Evolutionary conservation across 2,888 invertebrate species (phyloP).

Genomic region (Mythimna impura): DNA sequence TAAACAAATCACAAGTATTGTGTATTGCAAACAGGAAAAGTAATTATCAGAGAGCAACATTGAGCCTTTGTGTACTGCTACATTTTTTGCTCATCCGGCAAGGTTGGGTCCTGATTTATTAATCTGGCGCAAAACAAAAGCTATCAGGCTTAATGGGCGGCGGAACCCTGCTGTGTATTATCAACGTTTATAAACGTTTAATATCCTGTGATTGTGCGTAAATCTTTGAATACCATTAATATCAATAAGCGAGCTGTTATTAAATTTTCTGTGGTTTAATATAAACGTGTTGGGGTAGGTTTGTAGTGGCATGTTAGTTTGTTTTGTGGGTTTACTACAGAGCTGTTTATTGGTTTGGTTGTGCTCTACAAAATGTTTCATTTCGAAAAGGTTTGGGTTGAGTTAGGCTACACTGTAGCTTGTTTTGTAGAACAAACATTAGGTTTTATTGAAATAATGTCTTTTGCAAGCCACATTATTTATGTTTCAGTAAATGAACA

Average conservation of each 20-base stretch:
- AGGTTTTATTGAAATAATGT: too few relatives aligned
- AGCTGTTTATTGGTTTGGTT: background rate
- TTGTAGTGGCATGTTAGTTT: conserved; percentile 30
- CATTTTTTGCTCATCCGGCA: conserved; percentile 47
- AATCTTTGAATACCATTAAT: conserved; percentile 62
- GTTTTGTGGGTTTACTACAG: conserved; percentile 13
- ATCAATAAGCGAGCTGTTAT: conserved; percentile 57
- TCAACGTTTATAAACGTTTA: conserved; percentile 63
- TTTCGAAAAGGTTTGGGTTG: background rate
- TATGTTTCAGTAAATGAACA: too few relatives aligned
- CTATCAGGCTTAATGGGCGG: conserved; percentile 62
- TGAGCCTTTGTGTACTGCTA: conserved; percentile 48
- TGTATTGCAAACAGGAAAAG: conserved; percentile 24
- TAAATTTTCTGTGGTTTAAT: conserved; percentile 55
- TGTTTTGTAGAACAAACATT: background rate
- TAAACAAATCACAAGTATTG: conserved; percentile 11
- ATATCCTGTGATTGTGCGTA: conserved; percentile 62
- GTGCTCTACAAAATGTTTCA: background rate
- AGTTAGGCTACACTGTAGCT: background rate
- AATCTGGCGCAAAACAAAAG: conserved; percentile 61
- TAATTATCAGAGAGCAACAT: conserved; percentile 38
- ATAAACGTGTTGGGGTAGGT: conserved; percentile 47
- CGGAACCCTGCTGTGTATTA: conserved; percentile 57
- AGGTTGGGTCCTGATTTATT: conserved; percentile 57
- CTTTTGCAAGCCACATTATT: too few relatives aligned